Conservation (phyloP, 2,113 vertebrate species). For the Indicator indicator region DNA sequence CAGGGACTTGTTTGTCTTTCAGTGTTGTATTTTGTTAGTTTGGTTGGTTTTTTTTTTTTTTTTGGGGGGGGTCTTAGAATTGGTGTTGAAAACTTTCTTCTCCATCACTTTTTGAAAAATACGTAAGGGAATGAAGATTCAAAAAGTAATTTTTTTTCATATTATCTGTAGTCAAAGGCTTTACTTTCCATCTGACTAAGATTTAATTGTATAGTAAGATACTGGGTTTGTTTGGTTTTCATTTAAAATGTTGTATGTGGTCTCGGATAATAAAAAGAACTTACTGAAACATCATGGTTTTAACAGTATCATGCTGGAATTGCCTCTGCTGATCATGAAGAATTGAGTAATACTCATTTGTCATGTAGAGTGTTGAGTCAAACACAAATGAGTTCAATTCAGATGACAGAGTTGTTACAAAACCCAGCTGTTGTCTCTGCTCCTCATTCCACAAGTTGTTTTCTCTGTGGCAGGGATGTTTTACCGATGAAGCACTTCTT, state of each 20-base stretch:
- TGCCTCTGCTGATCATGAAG: neutral
- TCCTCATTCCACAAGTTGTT: neutral
- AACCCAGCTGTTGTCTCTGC: slow-evolving; percentile 4
- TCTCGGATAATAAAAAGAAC: neutral
- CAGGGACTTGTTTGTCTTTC: neutral
- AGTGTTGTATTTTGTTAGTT: neutral
- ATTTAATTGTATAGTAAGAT: neutral
- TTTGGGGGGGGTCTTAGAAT: neutral
- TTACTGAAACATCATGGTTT: neutral
- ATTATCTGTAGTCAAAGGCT: neutral
- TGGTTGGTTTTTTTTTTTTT: neutral
- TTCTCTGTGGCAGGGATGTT: neutral
- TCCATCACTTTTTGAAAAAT: too few relatives aligned
- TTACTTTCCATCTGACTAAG: neutral
- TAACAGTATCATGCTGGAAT: neutral
- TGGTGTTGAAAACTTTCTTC: neutral
- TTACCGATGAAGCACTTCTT: neutral
- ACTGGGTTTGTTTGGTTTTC: neutral
- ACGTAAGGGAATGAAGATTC: too few relatives aligned
- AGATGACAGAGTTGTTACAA: slow-evolving; percentile 14
- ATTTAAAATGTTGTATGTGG: neutral
- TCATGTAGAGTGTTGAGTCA: neutral
- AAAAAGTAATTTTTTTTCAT: neutral
- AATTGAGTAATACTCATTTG: slow-evolving; percentile 13
- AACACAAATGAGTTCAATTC: slow-evolving; percentile 9